A percentile compares a stretch with the other conserved stretches of the same genome.
phyloP scores from a whole-genome alignment of 2,113 vertebrate genomes.

The Myrmecobius fasciatus region DNA sequence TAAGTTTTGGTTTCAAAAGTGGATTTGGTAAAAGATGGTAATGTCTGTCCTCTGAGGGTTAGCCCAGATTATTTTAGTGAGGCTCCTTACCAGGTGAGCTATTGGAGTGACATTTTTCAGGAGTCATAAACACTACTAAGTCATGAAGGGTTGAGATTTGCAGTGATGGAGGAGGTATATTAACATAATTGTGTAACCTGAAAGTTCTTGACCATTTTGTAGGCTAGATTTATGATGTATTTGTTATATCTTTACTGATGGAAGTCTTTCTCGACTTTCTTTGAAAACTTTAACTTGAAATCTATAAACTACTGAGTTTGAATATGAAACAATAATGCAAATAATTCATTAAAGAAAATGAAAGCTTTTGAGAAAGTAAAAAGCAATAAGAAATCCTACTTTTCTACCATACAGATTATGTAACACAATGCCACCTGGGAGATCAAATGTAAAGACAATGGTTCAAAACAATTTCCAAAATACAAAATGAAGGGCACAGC shows the following conservation, averaged over 20 bases:
- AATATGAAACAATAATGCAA: constrained; percentile 35
- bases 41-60: background rate
- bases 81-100: background rate
- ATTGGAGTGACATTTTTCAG: background rate
- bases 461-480: constrained; percentile 40
- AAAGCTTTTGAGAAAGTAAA: background rate
- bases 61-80: background rate
- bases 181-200: background rate
- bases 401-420: background rate
- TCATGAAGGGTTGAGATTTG: background rate
- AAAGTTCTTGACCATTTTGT: constrained; percentile 14
- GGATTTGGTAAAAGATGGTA: background rate
- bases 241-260: background rate
- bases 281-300: background rate
- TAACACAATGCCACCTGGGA: background rate
- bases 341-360: background rate
- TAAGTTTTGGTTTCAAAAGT: background rate
- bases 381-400: background rate
- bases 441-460: constrained; percentile 9
- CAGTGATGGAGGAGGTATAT: background rate
- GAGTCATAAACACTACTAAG: background rate
- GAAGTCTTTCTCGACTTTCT: background rate
- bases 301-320: background rate
- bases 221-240: constrained; percentile 23
- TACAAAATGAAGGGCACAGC: constrained; percentile 50